Evolutionary conservation across 2,888 invertebrate genomes (phyloP).

Genomic region (Boloria euphrosyne): DNA sequence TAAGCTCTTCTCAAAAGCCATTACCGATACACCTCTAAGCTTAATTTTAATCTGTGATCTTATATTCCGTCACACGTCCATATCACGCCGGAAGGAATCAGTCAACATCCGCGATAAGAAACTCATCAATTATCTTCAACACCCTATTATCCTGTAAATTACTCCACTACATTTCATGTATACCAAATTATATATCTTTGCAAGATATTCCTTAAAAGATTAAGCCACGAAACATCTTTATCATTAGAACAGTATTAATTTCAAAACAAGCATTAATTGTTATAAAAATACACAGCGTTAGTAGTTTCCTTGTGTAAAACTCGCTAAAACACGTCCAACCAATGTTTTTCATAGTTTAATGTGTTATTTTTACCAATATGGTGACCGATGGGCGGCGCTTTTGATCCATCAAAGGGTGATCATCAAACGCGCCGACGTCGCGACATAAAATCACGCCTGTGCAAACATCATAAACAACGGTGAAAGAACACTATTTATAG

Average conservation of each 20-base stretch:
- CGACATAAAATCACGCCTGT: slow-evolving; percentile 58
- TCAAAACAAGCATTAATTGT: background rate
- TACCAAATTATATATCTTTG: too few relatives aligned
- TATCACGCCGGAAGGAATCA: slow-evolving; percentile 53
- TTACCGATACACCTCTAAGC: too few relatives aligned
- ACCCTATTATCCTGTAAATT: slow-evolving; percentile 33
- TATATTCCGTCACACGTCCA: slow-evolving; percentile 49
- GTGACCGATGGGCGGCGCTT: slow-evolving; percentile 65
- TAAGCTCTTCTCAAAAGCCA: too few relatives aligned
- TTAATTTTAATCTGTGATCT: background rate
- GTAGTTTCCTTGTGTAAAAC: background rate
- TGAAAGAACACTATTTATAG: slow-evolving; percentile 46
- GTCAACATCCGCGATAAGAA: slow-evolving; percentile 54
- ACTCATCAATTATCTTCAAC: slow-evolving; percentile 42
- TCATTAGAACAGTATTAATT: background rate
- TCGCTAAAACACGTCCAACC: slow-evolving; percentile 43
- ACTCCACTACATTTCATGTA: slow-evolving; percentile 10
- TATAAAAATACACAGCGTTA: background rate
- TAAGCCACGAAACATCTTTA: too few relatives aligned
- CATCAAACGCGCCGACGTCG: slow-evolving; percentile 54
- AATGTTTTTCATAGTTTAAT: slow-evolving; percentile 62
- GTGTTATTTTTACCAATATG: slow-evolving; percentile 78
- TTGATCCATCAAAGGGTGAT: slow-evolving; percentile 69
- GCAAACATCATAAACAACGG: slow-evolving; percentile 53
- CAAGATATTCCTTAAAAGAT: too few relatives aligned